Conservation (phyloP, 2,888 invertebrate species). For the Nasonovia ribisnigri region DNA sequence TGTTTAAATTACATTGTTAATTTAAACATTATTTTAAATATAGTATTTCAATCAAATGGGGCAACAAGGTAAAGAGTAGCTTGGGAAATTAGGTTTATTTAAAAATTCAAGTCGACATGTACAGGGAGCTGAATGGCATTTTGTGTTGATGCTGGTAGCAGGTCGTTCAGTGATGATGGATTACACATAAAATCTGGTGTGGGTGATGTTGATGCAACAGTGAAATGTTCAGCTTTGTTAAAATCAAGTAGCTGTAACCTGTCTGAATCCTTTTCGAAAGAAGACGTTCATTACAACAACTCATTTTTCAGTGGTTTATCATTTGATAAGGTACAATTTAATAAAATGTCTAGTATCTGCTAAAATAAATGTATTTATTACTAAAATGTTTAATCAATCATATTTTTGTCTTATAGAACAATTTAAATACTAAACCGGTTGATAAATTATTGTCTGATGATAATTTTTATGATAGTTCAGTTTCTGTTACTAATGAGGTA, state of each 20-base stretch:
- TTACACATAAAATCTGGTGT: not conserved
- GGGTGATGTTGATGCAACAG: not conserved
- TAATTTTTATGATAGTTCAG: not conserved
- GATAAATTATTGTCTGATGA: not conserved
- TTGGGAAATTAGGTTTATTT: constrained; percentile 29
- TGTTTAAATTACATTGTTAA: not conserved
- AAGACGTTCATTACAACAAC: not conserved
- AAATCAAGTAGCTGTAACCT: constrained; percentile 50
- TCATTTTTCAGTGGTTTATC: not conserved
- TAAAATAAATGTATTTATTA: not conserved
- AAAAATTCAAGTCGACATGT: constrained; percentile 52
- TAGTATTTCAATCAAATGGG: constrained; percentile 40
- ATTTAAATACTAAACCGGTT: not conserved
- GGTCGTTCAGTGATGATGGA: constrained; percentile 53
- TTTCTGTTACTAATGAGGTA: constrained; percentile 40
- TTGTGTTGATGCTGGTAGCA: constrained; percentile 63
- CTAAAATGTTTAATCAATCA: not conserved
- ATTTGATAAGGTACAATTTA: constrained; percentile 29
- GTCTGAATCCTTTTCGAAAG: not conserved
- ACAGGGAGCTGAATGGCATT: constrained; percentile 48
- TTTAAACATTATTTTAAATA: constrained; percentile 31
- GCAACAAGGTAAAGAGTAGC: constrained; percentile 27
- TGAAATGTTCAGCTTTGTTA: not conserved
- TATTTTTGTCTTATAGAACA: constrained; percentile 30
- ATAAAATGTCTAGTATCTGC: not conserved